Conservation (phyloP, 92 coral and sea anemone species). For the Paramuricea clavata region DNA sequence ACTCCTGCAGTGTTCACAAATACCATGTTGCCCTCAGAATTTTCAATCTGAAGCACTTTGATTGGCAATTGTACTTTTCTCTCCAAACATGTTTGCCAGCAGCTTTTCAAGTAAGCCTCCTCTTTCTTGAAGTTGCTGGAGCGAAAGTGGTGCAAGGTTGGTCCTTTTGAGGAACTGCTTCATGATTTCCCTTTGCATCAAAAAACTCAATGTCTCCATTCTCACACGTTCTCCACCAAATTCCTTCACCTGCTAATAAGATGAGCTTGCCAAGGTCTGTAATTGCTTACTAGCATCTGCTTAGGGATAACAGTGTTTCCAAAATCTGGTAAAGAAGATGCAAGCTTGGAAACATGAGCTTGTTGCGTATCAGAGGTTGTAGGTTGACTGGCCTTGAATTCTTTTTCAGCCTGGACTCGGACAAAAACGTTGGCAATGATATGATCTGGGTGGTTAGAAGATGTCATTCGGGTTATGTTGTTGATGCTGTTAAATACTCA, state of each 20-base stretch:
- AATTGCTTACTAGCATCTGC: slow-evolving; percentile 18
- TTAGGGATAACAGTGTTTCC: slow-evolving; percentile 48
- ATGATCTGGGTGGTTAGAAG: slow-evolving; percentile 58
- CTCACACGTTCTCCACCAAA: slow-evolving; percentile 67
- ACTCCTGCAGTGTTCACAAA: background rate
- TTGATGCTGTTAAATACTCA: slow-evolving; percentile 39
- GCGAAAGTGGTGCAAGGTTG: slow-evolving; percentile 71
- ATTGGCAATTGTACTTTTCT: slow-evolving; percentile 54
- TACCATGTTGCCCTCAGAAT: slow-evolving; percentile 52
- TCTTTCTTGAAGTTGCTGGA: slow-evolving; percentile 58
- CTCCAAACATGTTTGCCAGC: slow-evolving; percentile 51
- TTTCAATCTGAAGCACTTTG: slow-evolving; percentile 27
- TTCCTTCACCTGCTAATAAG: slow-evolving; percentile 54
- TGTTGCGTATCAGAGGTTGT: slow-evolving; percentile 33
- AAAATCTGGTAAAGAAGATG: slow-evolving; percentile 46
- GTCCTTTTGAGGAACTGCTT: slow-evolving; percentile 52
- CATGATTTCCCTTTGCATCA: slow-evolving; percentile 53
- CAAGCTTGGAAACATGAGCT: slow-evolving; percentile 48
- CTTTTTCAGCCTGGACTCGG: slow-evolving; percentile 50
- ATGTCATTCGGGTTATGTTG: slow-evolving; percentile 48
- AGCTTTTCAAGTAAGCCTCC: slow-evolving; percentile 46
- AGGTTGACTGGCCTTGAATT: slow-evolving; percentile 19
- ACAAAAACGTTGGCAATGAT: slow-evolving; percentile 59
- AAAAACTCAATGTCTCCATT: slow-evolving; percentile 69
- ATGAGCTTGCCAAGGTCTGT: slow-evolving; percentile 47